These are phyloP conservation scores for Actinia equina DNA, from an alignment of 64 coral and sea anemone genomes.

Conservation along the genomic window DNA sequence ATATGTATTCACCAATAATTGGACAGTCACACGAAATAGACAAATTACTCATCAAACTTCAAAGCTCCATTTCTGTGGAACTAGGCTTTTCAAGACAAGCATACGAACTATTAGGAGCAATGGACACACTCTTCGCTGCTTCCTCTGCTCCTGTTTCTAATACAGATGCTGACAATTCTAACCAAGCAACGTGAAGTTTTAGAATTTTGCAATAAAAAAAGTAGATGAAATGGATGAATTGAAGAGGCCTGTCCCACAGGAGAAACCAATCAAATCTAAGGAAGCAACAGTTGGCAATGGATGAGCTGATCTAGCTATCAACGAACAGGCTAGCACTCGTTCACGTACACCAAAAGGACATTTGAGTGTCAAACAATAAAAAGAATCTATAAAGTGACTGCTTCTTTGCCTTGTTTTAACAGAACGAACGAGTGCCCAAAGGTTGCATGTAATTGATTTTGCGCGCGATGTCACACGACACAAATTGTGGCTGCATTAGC, in stretches of 20 bases:
- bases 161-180: neutral
- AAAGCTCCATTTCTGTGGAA: constrained; percentile 52
- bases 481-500: no score
- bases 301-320: no score
- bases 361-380: no score
- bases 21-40: constrained; percentile 79
- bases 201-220: neutral
- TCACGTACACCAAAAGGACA: no score
- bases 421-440: no score
- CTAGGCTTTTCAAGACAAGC: constrained; percentile 69
- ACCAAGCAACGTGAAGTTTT: neutral
- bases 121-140: constrained; percentile 86
- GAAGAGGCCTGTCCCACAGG: neutral
- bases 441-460: no score
- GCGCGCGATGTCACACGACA: no score
- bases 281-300: no score
- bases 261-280: neutral
- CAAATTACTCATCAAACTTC: constrained; percentile 63
- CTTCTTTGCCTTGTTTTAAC: no score
- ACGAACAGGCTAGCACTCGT: no score
- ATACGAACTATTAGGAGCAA: constrained; percentile 79
- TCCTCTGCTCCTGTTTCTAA: neutral
- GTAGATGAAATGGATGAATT: neutral
- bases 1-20: constrained; percentile 82
- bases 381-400: no score